Conservation (phyloP, 1,140 invertebrate species). For the Cataglyphis hispanica region DNA sequence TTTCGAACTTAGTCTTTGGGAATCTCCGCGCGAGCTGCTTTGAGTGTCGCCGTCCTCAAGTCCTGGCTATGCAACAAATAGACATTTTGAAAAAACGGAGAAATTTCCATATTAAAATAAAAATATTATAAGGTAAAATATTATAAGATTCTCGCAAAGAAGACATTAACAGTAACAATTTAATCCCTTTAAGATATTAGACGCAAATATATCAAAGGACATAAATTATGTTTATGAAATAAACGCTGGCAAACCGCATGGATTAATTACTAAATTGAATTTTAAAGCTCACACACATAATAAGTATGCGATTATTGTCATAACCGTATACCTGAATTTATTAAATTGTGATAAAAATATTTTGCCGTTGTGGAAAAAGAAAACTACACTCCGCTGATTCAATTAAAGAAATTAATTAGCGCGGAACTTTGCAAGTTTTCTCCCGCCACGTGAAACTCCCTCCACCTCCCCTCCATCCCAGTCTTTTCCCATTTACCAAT, state of each 20-base stretch:
- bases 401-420: conserved; percentile 61
- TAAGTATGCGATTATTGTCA: neutral
- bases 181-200: neutral
- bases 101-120: neutral
- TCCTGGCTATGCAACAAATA: conserved; percentile 72
- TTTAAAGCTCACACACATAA: neutral
- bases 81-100: conserved; percentile 18
- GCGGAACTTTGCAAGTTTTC: conserved; percentile 2
- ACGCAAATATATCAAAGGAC: neutral
- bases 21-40: conserved; percentile 66
- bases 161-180: neutral
- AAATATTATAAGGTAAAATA: neutral
- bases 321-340: neutral
- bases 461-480: neutral
- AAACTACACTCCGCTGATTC: conserved; percentile 22
- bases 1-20: conserved; percentile 72
- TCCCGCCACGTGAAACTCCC: neutral
- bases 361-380: neutral
- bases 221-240: neutral
- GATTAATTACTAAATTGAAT: neutral
- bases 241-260: neutral
- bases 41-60: conserved; percentile 63
- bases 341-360: conserved; percentile 39
- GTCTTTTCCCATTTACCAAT: conserved; percentile 16
- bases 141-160: neutral